Conservation (phyloP, 1,140 invertebrate species). For the Polyergus mexicanus region DNA sequence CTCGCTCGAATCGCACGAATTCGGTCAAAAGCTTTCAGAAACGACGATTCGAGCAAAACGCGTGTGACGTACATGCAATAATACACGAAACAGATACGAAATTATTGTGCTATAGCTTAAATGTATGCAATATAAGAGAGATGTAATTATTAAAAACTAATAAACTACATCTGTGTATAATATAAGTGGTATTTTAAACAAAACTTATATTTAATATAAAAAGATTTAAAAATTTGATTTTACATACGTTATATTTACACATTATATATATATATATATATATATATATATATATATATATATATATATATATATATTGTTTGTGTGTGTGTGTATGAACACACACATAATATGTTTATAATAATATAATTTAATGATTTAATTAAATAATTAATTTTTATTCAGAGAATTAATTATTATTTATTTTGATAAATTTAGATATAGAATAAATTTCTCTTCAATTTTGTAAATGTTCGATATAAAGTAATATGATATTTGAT, state of each 20-base stretch:
- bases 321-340: too few relatives aligned
- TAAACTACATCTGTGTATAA: neutral
- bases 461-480: neutral
- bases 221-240: too few relatives aligned
- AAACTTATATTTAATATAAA: too few relatives aligned
- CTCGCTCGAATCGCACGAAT: constrained; percentile 71
- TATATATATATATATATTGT: too few relatives aligned
- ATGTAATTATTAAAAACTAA: constrained; percentile 18
- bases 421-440: neutral
- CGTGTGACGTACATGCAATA: constrained; percentile 59
- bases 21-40: constrained; percentile 69
- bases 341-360: neutral
- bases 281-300: too few relatives aligned
- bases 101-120: neutral
- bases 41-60: constrained; percentile 62
- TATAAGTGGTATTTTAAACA: neutral
- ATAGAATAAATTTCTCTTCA: neutral
- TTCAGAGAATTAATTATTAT: neutral
- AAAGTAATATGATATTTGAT: neutral
- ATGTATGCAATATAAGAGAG: neutral
- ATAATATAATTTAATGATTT: neutral
- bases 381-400: neutral
- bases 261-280: too few relatives aligned
- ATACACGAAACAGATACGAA: constrained; percentile 53
- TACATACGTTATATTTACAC: too few relatives aligned